These are phyloP conservation scores for Pseudococcus jackbeardsleyi DNA, from an alignment of 2,888 invertebrate species.

Conservation along the genomic window DNA sequence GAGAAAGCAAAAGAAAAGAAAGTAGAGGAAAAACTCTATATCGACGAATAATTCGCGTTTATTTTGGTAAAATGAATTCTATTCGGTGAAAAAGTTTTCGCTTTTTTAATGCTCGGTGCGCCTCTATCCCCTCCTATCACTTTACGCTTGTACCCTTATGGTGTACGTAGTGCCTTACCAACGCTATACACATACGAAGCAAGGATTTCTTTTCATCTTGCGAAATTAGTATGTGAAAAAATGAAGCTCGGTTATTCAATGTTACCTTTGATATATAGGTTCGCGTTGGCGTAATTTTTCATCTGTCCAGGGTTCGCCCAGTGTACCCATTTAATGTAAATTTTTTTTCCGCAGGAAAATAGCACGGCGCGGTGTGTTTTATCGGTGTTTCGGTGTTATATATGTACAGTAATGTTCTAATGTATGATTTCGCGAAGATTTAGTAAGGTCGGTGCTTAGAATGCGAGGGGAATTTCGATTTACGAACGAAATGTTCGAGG, in stretches of 20 bases:
- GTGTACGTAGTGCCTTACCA: no score
- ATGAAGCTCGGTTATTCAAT: constrained; percentile 23
- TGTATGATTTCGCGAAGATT: neutral
- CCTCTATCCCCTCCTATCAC: neutral
- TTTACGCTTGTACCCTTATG: no score
- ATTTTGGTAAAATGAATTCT: neutral
- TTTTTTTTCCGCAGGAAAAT: neutral
- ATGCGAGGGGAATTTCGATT: no score
- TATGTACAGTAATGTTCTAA: no score
- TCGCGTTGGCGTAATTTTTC: constrained; percentile 26
- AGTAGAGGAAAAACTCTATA: neutral
- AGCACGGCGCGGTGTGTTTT: neutral
- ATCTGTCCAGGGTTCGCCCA: neutral
- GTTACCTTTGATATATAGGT: constrained; percentile 23
- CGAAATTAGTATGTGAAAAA: constrained; percentile 24
- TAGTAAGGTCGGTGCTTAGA: neutral
- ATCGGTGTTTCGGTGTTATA: neutral
- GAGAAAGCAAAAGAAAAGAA: neutral
- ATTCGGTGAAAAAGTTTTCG: constrained; percentile 2
- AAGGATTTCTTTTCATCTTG: constrained; percentile 23
- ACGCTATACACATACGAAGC: no score
- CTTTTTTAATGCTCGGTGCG: neutral
- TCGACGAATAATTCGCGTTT: constrained; percentile 24
- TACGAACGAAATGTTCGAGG: no score
- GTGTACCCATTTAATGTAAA: neutral